Percentiles rank a stretch among this genome's conserved stretches.
Evolutionary conservation across 2,888 invertebrate species (phyloP).

Genomic region (Xiphydria camelus): DNA sequence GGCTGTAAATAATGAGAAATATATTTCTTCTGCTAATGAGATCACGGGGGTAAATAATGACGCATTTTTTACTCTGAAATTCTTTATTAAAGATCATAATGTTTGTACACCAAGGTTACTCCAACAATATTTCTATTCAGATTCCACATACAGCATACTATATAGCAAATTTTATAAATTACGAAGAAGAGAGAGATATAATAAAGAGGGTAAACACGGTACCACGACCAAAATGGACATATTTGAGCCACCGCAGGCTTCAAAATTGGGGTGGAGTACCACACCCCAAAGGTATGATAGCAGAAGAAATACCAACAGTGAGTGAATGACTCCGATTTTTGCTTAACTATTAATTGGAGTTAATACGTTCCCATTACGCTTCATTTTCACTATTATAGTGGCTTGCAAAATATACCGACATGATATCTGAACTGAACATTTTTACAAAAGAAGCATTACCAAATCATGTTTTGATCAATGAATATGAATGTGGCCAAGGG

Average conservation of each 20-base stretch:
- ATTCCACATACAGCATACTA: slow-evolving; percentile 73
- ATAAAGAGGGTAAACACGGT: slow-evolving; percentile 74
- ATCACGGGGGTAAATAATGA: too few species aligned
- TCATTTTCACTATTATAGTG: slow-evolving; percentile 65
- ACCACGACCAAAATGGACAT: slow-evolving; percentile 96
- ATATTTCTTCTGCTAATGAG: too few species aligned
- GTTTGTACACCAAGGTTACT: too few species aligned
- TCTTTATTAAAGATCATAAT: too few species aligned
- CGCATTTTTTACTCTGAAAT: too few species aligned
- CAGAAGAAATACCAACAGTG: slow-evolving; percentile 78
- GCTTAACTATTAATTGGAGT: not conserved
- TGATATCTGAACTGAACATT: slow-evolving; percentile 68
- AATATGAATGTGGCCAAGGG: slow-evolving; percentile 91
- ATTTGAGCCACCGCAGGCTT: slow-evolving; percentile 84
- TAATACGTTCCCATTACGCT: too few species aligned
- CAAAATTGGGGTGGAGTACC: slow-evolving; percentile 98
- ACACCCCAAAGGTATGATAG: slow-evolving; percentile 90
- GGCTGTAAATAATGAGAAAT: too few species aligned
- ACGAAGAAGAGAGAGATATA: slow-evolving; percentile 72
- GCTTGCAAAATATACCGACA: slow-evolving; percentile 74
- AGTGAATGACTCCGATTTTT: slow-evolving; percentile 18
- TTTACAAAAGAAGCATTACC: slow-evolving; percentile 73
- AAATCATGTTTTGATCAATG: slow-evolving; percentile 94
- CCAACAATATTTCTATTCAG: too few species aligned
- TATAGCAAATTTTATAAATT: slow-evolving; percentile 83